Percentiles rank a stretch among this genome's conserved stretches.
phyloP scores from a whole-genome alignment of 1,140 invertebrate species.

The Globodera ellingtonae region DNA sequence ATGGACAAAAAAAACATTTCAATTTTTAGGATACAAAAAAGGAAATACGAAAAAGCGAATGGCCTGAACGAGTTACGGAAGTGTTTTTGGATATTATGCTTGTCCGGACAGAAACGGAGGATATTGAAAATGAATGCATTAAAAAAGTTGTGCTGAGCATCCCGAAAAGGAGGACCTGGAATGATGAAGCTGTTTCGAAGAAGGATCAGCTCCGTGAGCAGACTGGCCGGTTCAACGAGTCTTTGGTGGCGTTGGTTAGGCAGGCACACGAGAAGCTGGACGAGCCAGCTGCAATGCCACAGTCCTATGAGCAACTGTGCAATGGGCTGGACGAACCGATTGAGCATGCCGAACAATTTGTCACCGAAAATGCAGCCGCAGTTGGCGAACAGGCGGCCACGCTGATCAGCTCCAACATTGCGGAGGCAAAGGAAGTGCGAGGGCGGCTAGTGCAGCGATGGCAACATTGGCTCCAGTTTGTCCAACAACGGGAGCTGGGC shows the following conservation, averaged over 20 bases:
- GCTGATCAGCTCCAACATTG: constrained; percentile 24
- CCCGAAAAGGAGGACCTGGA: not conserved
- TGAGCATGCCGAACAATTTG: constrained; percentile 4
- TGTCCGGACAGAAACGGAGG: not conserved
- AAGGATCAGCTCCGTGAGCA: not conserved
- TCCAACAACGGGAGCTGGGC: constrained; percentile 37
- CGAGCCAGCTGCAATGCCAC: constrained; percentile 49
- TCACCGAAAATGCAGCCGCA: not conserved
- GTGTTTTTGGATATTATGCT: not conserved
- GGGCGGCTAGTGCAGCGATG: constrained; percentile 34
- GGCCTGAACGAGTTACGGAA: not conserved
- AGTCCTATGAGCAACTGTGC: constrained; percentile 31
- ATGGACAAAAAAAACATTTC: not conserved
- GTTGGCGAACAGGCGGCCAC: constrained; percentile 4
- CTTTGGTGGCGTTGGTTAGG: constrained; percentile 39
- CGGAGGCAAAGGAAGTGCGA: constrained; percentile 34
- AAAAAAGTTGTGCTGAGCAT: constrained; percentile 2
- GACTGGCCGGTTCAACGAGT: constrained; percentile 26
- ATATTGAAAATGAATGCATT: not conserved
- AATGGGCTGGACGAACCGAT: constrained; percentile 38
- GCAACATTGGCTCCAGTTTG: constrained; percentile 47
- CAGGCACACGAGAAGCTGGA: constrained; percentile 40
- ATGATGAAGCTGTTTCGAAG: not conserved
- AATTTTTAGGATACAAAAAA: not conserved
- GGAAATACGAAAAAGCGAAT: not conserved